Conservation (phyloP, 2,113 vertebrate genomes). For the Pteruthius melanotis region DNA sequence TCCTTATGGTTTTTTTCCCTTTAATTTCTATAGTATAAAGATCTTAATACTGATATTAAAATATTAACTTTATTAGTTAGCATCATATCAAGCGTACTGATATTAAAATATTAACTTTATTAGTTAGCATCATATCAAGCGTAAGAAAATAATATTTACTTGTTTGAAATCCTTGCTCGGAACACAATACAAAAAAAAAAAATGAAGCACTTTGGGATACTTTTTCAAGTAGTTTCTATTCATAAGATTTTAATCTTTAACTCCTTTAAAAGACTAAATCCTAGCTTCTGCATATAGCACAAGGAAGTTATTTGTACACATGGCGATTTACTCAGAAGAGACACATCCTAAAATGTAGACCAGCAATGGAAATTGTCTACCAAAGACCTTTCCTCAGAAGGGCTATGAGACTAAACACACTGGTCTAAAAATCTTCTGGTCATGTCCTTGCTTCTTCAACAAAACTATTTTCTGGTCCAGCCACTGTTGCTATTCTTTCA, state of each 20-base stretch:
- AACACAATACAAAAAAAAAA: not conserved
- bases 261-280: not conserved
- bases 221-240: not conserved
- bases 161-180: not conserved
- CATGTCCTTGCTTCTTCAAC: not conserved
- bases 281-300: not conserved
- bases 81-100: not conserved
- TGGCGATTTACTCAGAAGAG: not conserved
- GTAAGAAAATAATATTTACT: not conserved
- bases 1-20: not conserved
- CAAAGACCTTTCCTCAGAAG: not conserved
- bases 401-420: not conserved
- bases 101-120: not conserved
- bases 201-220: not conserved
- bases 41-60: not conserved
- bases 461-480: not conserved
- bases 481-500: not conserved
- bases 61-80: not conserved
- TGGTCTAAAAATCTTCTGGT: not conserved
- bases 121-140: not conserved
- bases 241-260: not conserved
- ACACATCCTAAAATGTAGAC: not conserved
- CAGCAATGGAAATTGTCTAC: not conserved
- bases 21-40: not conserved
- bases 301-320: not conserved